phyloP scores from a whole-genome alignment of 2,888 invertebrate species.

The Eupithecia exiguata region DNA sequence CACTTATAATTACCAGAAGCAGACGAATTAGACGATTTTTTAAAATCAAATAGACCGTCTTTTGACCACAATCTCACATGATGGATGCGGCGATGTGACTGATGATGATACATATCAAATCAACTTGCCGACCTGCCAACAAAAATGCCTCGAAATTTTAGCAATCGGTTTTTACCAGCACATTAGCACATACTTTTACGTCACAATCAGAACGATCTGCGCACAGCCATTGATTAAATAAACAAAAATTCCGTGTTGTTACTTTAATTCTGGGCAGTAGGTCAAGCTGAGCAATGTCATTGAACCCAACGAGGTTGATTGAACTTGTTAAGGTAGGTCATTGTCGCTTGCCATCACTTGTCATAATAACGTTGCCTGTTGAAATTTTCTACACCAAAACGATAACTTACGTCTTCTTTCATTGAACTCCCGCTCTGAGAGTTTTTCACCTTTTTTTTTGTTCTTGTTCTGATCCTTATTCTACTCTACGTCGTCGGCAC shows the following conservation, averaged over 20 bases:
- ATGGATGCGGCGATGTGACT: background rate
- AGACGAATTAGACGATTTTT: background rate
- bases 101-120: background rate
- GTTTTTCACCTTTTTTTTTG: too few species aligned
- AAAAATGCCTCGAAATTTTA: background rate
- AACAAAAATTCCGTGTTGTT: background rate
- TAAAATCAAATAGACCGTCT: background rate
- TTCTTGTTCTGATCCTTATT: too few species aligned
- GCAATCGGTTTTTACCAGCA: background rate
- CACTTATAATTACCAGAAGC: background rate
- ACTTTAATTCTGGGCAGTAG: background rate
- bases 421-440: background rate
- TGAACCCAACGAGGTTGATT: background rate
- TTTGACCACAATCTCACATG: background rate
- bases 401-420: background rate
- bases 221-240: background rate
- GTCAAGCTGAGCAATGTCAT: background rate
- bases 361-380: background rate
- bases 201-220: background rate
- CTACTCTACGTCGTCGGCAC: too few species aligned
- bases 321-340: background rate
- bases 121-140: background rate
- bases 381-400: background rate
- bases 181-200: background rate
- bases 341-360: background rate